phyloP scores from a whole-genome alignment of 2,797 vertebrate genomes.

The Rallus crepitans region DNA sequence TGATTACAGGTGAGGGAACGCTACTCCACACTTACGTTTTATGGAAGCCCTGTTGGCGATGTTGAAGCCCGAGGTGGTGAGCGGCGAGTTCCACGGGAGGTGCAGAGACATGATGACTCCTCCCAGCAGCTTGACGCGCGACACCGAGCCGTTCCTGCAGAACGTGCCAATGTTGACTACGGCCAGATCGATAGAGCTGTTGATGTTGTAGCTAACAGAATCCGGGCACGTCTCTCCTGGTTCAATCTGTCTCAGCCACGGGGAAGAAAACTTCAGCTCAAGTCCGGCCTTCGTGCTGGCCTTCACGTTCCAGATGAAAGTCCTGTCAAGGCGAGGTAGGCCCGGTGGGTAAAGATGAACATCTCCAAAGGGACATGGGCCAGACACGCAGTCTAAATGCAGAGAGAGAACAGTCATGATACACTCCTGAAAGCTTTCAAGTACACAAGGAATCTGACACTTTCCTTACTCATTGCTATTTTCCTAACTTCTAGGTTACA shows the following conservation, averaged over 20 bases:
- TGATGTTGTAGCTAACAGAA: slow-evolving; percentile 81
- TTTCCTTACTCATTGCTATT: neutral
- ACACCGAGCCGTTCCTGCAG: slow-evolving; percentile 79
- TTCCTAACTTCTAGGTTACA: neutral
- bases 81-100: slow-evolving; percentile 70
- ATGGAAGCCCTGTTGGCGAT: slow-evolving; percentile 79
- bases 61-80: slow-evolving; percentile 74
- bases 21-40: slow-evolving; percentile 64
- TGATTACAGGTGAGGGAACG: neutral
- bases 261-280: slow-evolving; percentile 85
- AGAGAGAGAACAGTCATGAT: neutral
- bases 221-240: slow-evolving; percentile 81
- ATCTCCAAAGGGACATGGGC: slow-evolving; percentile 77
- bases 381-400: slow-evolving; percentile 77
- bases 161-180: slow-evolving; percentile 77
- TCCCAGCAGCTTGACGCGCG: slow-evolving; percentile 79
- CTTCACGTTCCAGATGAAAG: slow-evolving; percentile 87
- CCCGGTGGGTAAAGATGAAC: slow-evolving; percentile 75
- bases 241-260: slow-evolving; percentile 86
- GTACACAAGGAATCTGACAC: neutral
- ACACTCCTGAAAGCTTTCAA: neutral
- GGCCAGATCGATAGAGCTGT: slow-evolving; percentile 38
- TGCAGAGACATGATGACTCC: slow-evolving; percentile 71
- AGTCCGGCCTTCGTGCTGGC: slow-evolving; percentile 77
- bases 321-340: slow-evolving; percentile 86